These are phyloP conservation scores for Mechanitis messenoides DNA, from an alignment of 2,888 invertebrate species.

Conservation along the genomic window DNA sequence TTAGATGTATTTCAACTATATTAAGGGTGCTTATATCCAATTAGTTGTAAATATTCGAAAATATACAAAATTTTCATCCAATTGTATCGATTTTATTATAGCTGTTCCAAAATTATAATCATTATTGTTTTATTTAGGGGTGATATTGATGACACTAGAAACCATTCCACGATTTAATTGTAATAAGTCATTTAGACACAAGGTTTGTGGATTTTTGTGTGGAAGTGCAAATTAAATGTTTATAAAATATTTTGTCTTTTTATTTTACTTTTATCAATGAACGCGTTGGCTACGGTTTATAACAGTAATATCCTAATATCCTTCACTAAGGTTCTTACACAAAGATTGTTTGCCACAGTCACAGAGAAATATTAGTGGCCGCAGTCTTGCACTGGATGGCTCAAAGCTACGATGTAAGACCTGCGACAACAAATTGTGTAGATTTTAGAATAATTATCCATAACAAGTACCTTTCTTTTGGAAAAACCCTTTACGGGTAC, in stretches of 20 bases:
- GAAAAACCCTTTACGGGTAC: no score
- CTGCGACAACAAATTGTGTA: no score
- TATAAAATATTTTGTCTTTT: slow-evolving; percentile 54
- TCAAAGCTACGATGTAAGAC: no score
- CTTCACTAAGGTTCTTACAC: no score
- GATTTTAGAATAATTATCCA: no score
- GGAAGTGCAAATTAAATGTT: slow-evolving; percentile 23
- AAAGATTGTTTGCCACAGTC: no score
- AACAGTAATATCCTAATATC: no score
- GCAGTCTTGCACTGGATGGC: no score
- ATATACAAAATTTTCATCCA: slow-evolving; percentile 4
- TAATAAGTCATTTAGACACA: slow-evolving; percentile 17
- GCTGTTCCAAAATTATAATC: slow-evolving; percentile 3
- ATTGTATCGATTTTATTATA: not conserved
- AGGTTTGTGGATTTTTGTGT: slow-evolving; percentile 21
- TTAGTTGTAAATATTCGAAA: slow-evolving; percentile 15
- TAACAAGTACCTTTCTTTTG: no score
- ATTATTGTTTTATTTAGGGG: slow-evolving; percentile 5
- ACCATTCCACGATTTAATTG: slow-evolving; percentile 26
- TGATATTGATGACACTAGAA: slow-evolving; percentile 14
- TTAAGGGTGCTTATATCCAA: slow-evolving; percentile 18
- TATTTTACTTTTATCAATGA: slow-evolving; percentile 34
- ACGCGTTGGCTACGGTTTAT: no score
- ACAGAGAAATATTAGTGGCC: no score
- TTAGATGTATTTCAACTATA: slow-evolving; percentile 7